Conservation (phyloP, 2,797 vertebrate genomes). For the Myiotriccus ornatus region DNA sequence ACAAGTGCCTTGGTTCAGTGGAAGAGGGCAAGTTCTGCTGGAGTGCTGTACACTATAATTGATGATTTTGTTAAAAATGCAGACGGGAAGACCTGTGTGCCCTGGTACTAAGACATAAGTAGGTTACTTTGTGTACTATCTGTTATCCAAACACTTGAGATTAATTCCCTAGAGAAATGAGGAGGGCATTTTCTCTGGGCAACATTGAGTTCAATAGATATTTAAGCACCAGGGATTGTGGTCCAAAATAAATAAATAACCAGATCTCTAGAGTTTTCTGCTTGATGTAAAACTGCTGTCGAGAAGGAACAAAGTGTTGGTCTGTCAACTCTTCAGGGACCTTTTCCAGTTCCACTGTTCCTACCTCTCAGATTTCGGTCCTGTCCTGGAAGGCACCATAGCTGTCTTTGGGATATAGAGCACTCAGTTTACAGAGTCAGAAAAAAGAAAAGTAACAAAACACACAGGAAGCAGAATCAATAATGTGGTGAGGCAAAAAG, state of each 20-base stretch:
- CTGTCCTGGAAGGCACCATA: neutral
- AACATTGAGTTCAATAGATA: neutral
- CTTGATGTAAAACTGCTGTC: neutral
- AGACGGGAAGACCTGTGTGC: neutral
- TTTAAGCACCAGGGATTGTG: neutral
- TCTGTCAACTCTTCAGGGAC: neutral
- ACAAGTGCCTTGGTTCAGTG: rapidly evolving
- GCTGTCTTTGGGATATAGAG: neutral
- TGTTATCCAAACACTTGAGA: neutral
- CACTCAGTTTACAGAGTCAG: neutral
- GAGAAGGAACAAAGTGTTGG: neutral
- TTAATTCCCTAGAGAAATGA: neutral
- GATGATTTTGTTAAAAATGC: neutral
- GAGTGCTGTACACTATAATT: neutral
- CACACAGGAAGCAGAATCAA: neutral
- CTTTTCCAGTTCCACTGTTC: neutral
- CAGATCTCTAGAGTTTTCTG: neutral
- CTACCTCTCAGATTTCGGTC: neutral
- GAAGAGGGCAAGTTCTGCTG: neutral
- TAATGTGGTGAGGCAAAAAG: neutral
- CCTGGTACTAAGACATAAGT: neutral
- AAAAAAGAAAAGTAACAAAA: neutral
- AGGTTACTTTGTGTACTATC: neutral
- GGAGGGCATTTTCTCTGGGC: neutral
- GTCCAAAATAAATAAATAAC: neutral